These are phyloP conservation scores for Chrysina gloriosa DNA, from an alignment of 2,888 invertebrate genomes.

Conservation along the genomic window DNA sequence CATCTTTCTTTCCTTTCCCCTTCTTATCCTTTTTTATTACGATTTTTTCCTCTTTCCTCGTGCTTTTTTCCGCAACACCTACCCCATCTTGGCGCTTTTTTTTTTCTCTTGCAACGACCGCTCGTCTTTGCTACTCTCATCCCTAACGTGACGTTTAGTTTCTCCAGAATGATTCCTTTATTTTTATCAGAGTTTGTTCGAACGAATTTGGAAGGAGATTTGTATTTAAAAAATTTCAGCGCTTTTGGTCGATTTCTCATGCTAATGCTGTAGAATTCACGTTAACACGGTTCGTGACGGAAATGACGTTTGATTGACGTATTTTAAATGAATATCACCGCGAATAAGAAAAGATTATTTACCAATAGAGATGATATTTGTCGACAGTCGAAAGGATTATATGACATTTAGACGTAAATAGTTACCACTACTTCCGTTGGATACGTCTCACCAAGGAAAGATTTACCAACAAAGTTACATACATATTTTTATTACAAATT, in stretches of 20 bases:
- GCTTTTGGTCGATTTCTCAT: background rate
- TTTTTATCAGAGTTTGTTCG: conserved; percentile 2
- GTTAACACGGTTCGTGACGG: background rate
- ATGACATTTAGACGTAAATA: no score
- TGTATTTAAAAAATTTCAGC: conserved; percentile 9
- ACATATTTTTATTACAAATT: no score
- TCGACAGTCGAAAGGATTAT: no score
- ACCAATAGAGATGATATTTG: no score
- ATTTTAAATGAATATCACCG: background rate
- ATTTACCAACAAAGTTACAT: no score
- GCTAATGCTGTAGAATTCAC: background rate
- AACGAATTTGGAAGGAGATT: background rate
- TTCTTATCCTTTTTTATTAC: background rate
- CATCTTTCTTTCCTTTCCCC: background rate
- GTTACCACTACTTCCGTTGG: no score
- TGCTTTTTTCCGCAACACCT: background rate
- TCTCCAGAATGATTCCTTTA: conserved; percentile 4
- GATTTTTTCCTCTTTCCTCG: background rate
- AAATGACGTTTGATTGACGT: conserved; percentile 7
- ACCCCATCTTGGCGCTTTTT: conserved; percentile 22
- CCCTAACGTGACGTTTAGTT: conserved; percentile 2
- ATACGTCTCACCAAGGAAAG: no score
- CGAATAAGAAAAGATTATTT: no score
- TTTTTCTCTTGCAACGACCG: conserved; percentile 6
- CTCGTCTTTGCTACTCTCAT: background rate